These are phyloP conservation scores for Cololabis saira DNA, from an alignment of 2,113 vertebrate species.

Conservation along the genomic window DNA sequence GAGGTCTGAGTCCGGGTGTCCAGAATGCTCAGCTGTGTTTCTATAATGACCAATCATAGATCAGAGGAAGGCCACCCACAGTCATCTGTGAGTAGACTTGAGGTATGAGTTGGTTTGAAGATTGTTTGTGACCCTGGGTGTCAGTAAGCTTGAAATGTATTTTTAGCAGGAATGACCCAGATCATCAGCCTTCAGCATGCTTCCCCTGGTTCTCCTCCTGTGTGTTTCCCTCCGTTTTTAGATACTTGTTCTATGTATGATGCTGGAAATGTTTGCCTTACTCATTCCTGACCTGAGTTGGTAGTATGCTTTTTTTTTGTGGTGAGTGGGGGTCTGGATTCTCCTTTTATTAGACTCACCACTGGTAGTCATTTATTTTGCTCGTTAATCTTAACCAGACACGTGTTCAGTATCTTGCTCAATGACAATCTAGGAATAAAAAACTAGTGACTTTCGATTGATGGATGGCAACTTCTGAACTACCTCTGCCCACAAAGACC, in stretches of 20 bases:
- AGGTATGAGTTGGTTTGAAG: conserved; percentile 45
- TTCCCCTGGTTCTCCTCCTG: conserved; percentile 31
- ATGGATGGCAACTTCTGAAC: neutral
- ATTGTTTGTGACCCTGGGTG: conserved; percentile 64
- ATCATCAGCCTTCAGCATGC: conserved; percentile 63
- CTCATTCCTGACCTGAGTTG: conserved; percentile 11
- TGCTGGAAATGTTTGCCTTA: neutral
- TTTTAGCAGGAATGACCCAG: conserved; percentile 78
- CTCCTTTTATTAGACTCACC: neutral
- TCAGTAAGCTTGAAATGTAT: conserved; percentile 75
- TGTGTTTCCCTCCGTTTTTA: conserved; percentile 26
- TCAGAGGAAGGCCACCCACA: conserved; percentile 34
- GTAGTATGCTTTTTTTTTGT: too few species aligned
- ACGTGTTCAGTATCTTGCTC: too few species aligned
- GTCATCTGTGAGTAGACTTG: conserved; percentile 24
- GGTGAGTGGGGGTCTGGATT: neutral
- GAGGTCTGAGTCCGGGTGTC: conserved; percentile 13
- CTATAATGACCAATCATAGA: neutral
- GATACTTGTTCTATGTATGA: conserved; percentile 13
- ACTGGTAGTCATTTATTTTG: neutral
- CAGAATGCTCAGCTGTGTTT: neutral
- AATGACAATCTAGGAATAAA: too few species aligned
- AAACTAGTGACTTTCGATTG: neutral
- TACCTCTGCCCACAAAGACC: neutral
- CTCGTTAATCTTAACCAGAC: too few species aligned